Percentiles rank a stretch among this genome's conserved stretches.
Evolutionary conservation across 2,113 vertebrate species (phyloP).

Genomic region (Toxotes chatareus): DNA sequence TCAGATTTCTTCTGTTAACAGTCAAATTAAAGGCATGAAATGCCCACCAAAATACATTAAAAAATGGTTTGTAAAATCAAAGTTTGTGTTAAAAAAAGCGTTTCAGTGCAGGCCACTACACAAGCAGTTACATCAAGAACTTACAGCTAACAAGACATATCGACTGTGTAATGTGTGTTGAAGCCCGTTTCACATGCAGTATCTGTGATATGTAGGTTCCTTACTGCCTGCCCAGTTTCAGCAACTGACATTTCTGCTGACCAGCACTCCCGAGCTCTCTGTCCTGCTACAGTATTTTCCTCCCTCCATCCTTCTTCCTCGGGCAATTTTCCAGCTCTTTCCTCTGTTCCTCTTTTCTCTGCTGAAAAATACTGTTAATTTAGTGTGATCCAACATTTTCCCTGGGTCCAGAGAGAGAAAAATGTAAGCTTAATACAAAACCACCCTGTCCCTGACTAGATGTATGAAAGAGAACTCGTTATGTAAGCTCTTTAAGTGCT

Average conservation of each 20-base stretch:
- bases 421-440: slow-evolving; percentile 49
- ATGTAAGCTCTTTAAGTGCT: slow-evolving; percentile 56
- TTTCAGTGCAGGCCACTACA: neutral
- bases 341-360: slow-evolving; percentile 4
- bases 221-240: slow-evolving; percentile 29
- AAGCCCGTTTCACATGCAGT: slow-evolving; percentile 24
- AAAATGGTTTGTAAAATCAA: neutral
- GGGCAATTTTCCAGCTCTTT: slow-evolving; percentile 34
- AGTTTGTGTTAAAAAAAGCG: neutral
- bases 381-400: slow-evolving; percentile 37
- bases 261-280: slow-evolving; percentile 41
- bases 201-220: slow-evolving; percentile 24
- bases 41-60: too few relatives aligned
- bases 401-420: slow-evolving; percentile 2
- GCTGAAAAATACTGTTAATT: slow-evolving; percentile 37
- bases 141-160: slow-evolving; percentile 25
- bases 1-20: neutral
- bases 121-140: slow-evolving; percentile 5
- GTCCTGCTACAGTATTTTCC: slow-evolving; percentile 40
- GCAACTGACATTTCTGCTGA: slow-evolving; percentile 76
- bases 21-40: neutral
- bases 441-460: slow-evolving; percentile 4
- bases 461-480: slow-evolving; percentile 36
- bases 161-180: slow-evolving; percentile 22
- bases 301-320: slow-evolving; percentile 31